These are phyloP conservation scores for Opisthocomus hoazin DNA, from an alignment of 2,113 vertebrate genomes.

Conservation along the genomic window DNA sequence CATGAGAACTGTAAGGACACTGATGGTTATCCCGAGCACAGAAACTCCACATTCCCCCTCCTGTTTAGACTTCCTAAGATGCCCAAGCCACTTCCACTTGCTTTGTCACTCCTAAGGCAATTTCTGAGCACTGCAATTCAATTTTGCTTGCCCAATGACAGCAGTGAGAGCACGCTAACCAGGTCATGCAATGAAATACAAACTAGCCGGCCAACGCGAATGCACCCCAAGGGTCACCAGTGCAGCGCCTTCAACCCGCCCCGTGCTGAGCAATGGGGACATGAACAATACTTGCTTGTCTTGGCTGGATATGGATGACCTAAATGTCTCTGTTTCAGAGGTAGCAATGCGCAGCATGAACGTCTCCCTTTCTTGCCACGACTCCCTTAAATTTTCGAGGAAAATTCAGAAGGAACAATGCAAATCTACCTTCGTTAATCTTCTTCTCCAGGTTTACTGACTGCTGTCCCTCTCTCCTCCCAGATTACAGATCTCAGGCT, in stretches of 20 bases:
- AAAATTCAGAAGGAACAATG: neutral
- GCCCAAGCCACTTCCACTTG: neutral
- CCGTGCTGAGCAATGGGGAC: neutral
- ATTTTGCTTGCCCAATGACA: neutral
- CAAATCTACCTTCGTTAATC: neutral
- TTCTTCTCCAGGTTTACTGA: neutral
- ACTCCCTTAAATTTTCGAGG: neutral
- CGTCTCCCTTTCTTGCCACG: neutral
- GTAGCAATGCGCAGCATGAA: neutral
- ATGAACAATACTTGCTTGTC: neutral
- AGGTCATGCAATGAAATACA: neutral
- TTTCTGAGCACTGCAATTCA: neutral
- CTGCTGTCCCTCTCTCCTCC: neutral
- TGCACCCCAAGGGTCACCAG: neutral
- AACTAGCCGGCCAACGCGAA: neutral
- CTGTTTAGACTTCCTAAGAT: neutral
- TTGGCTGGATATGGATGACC: neutral
- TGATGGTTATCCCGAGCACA: neutral
- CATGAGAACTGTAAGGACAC: rapidly evolving
- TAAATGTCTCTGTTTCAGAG: neutral
- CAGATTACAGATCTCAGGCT: neutral
- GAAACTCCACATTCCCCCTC: neutral
- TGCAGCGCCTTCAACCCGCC: neutral
- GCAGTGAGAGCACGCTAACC: neutral
- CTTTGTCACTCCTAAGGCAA: conserved; percentile 9